Percentiles rank a stretch among this genome's conserved stretches.
These are phyloP conservation scores for Meloidogyne chitwoodi DNA, from an alignment of 1,140 invertebrate genomes.

Conservation along the genomic window DNA sequence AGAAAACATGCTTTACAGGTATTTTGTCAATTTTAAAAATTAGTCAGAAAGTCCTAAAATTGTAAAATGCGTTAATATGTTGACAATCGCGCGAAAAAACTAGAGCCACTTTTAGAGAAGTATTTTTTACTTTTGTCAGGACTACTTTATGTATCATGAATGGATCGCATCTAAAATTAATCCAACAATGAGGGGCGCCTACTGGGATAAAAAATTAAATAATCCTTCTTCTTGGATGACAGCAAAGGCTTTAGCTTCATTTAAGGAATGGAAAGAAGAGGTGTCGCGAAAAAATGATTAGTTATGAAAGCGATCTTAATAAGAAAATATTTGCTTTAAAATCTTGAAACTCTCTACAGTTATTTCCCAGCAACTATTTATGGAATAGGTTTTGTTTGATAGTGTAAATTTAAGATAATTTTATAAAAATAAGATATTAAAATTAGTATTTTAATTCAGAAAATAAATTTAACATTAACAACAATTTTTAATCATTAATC, in stretches of 20 bases:
- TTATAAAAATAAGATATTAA: no score
- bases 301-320: no score
- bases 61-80: no score
- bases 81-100: no score
- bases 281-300: not conserved
- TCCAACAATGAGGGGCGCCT: not conserved
- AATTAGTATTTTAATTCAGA: no score
- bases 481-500: not conserved
- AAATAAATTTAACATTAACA: not conserved
- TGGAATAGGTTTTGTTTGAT: no score
- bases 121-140: not conserved
- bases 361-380: no score
- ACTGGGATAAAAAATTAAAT: not conserved
- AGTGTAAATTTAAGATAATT: no score
- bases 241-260: not conserved
- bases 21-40: slow-evolving; percentile 2
- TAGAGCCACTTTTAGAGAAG: not conserved
- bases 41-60: not conserved
- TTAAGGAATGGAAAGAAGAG: slow-evolving; percentile 3
- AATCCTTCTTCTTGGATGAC: slow-evolving; percentile 3
- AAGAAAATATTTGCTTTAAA: no score
- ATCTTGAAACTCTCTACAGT: no score
- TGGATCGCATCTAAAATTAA: not conserved
- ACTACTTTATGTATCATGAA: not conserved
- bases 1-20: slow-evolving; percentile 8